Evolutionary conservation across 2,888 invertebrate genomes (phyloP).

Genomic region (Apodemia mormo): DNA sequence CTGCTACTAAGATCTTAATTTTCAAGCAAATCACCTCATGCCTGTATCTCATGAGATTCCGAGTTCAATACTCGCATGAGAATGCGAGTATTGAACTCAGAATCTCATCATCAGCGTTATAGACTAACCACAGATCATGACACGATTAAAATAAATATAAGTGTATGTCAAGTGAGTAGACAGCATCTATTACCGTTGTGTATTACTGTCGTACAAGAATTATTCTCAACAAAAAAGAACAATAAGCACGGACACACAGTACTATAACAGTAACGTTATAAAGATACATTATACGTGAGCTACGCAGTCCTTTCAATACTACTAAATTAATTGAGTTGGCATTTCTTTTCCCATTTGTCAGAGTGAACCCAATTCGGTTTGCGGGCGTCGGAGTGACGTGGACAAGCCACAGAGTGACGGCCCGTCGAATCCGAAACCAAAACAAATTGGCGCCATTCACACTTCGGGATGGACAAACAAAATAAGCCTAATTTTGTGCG

Average conservation of each 20-base stretch:
- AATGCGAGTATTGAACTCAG: too few species aligned
- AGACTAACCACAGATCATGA: too few species aligned
- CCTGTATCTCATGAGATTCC: too few species aligned
- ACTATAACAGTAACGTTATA: background rate
- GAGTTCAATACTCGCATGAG: too few species aligned
- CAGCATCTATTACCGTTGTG: background rate
- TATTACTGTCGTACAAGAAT: background rate
- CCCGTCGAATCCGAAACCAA: background rate
- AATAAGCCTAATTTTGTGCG: slow-evolving; percentile 8
- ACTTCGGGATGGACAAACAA: background rate
- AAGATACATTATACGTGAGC: background rate
- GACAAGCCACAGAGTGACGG: slow-evolving; percentile 6
- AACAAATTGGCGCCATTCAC: slow-evolving; percentile 6
- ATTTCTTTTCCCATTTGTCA: slow-evolving; percentile 9
- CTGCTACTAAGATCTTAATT: too few species aligned
- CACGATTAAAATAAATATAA: too few species aligned
- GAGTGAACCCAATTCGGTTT: background rate
- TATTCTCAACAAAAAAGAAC: background rate
- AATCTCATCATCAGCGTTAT: too few species aligned
- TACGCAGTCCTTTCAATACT: background rate
- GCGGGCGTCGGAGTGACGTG: slow-evolving; percentile 7
- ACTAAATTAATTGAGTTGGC: slow-evolving; percentile 14
- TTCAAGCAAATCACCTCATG: too few species aligned
- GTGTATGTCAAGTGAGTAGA: background rate
- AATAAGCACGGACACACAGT: background rate